These are phyloP conservation scores for Temnothorax curvispinosus DNA, from an alignment of 1,140 invertebrate species.

Conservation along the genomic window DNA sequence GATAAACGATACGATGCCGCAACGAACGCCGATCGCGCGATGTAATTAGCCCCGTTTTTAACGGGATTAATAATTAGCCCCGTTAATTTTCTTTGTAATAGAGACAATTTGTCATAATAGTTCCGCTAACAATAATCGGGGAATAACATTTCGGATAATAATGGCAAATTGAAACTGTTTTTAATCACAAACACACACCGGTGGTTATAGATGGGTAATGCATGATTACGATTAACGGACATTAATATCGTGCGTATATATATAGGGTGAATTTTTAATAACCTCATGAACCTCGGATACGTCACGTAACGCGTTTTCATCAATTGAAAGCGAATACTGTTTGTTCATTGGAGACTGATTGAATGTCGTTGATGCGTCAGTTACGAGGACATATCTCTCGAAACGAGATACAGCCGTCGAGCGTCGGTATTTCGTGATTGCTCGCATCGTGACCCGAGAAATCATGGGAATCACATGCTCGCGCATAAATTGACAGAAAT, in stretches of 20 bases:
- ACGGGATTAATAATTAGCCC: slow-evolving; percentile 3
- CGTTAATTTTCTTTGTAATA: slow-evolving; percentile 37
- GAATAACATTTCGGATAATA: slow-evolving; percentile 6
- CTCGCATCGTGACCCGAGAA: slow-evolving; percentile 49
- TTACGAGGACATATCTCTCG: slow-evolving; percentile 1
- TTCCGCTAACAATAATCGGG: background rate
- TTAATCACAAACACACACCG: background rate
- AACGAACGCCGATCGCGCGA: background rate
- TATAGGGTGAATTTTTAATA: background rate
- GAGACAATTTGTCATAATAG: background rate
- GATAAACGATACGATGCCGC: slow-evolving; percentile 27
- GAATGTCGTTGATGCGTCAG: slow-evolving; percentile 14
- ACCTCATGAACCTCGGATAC: background rate
- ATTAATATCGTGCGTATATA: background rate
- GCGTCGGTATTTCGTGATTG: slow-evolving; percentile 43
- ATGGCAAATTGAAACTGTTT: slow-evolving; percentile 2
- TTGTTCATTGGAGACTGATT: background rate
- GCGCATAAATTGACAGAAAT: slow-evolving; percentile 66
- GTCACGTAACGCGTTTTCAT: background rate
- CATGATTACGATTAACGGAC: background rate
- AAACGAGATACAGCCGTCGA: slow-evolving; percentile 21
- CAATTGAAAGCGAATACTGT: slow-evolving; percentile 27
- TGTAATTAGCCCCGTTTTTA: slow-evolving; percentile 41
- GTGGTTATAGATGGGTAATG: background rate
- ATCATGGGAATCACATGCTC: slow-evolving; percentile 65